A percentile compares a stretch with the other conserved stretches of the same genome.
phyloP scores from a whole-genome alignment of 2,888 invertebrate genomes.

The Ceriagrion tenellum region DNA sequence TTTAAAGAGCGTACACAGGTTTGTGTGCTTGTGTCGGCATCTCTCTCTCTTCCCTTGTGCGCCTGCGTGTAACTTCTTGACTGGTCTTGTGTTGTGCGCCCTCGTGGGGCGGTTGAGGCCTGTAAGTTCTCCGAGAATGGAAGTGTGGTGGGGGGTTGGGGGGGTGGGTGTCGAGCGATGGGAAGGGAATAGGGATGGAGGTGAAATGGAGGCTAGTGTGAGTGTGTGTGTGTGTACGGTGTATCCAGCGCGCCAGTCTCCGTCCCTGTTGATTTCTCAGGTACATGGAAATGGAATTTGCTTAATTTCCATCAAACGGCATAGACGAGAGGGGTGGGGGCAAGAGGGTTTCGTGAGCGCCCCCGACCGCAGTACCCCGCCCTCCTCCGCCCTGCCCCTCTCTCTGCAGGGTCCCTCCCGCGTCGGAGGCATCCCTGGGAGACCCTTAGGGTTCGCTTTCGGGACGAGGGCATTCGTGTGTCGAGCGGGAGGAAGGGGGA shows the following conservation, averaged over 20 bases:
- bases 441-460: not conserved
- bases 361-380: not conserved
- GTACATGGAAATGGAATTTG: constrained; percentile 71
- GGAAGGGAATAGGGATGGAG: not conserved
- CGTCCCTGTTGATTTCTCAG: constrained; percentile 57
- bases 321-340: constrained; percentile 56
- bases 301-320: constrained; percentile 71
- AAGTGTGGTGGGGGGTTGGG: too few relatives aligned
- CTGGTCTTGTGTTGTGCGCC: not conserved
- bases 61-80: not conserved
- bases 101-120: not conserved
- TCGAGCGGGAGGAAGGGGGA: not conserved
- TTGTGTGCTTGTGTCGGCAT: too few relatives aligned
- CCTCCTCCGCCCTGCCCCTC: not conserved
- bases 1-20: too few relatives aligned
- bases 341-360: not conserved
- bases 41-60: too few relatives aligned
- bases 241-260: too few relatives aligned
- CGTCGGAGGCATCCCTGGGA: not conserved
- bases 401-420: not conserved
- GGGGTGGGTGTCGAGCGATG: not conserved
- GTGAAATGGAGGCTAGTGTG: not conserved
- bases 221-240: constrained; percentile 46
- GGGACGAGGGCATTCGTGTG: not conserved
- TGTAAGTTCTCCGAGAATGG: not conserved